Evolutionary conservation across 2,888 invertebrate species (phyloP), one percentile per base, ranked within the genome.

Genomic region (Dasypolia templi): DNA sequence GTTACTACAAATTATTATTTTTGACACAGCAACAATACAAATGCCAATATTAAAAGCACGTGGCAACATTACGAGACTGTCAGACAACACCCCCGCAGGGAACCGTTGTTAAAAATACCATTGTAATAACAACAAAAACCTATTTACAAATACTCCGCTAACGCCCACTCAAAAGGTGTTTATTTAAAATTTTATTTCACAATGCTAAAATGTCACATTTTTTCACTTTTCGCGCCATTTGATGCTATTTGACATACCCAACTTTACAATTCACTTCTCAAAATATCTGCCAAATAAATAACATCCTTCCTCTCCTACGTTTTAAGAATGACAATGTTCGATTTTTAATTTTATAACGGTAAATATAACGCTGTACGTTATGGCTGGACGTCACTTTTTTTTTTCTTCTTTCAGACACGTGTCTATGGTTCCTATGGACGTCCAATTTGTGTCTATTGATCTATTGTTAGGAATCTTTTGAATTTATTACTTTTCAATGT

Each of bases 121-220:
- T 94, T 94, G 93, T 94, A 84, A 85, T 85, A 90, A 89, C 90
- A 92, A 94, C 94, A 95, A 95, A 95, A 95, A 93, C 92, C 92
- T 96, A 95, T 96, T 96, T 96, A 94, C 95, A 96, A 96, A 96
- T 94, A 95, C 92, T 93, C 93, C 89, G 91, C 93, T 93, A 94
- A 95, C 96, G 96, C 96, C 96, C 95, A 96, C 96, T 96, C 95
- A 91, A 95, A 96, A 95, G 95, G 95, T 96, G 96, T 96, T 96
- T 96, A 96, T 96, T 96, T 95, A 93, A 94, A 95, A 95, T 92
- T 93, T 94, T 94, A 91, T 91, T 89, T 89, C 88, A 92, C 86
- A 95, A 94, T 94, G 94, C 93, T 89, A 91, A 87, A 92, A 91
- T 92, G 94, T 92, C 94, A 94, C 90, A 90, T 93, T 95, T 95